Evolutionary conservation across 2,113 vertebrate genomes (phyloP).

Genomic region (Orthochromis indermauri): DNA sequence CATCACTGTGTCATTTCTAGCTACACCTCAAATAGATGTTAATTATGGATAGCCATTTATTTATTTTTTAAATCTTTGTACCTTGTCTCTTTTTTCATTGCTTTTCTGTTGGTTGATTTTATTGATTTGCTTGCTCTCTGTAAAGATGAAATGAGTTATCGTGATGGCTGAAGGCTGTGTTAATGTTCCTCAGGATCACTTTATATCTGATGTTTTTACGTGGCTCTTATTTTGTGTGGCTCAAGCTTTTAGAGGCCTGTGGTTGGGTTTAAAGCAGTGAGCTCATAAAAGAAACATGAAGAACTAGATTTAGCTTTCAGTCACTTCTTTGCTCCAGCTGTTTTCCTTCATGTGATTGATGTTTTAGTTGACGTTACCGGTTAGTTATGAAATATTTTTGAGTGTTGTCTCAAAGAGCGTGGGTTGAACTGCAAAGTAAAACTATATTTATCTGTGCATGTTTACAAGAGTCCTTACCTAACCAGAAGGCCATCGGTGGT

Average conservation of each 20-base stretch:
- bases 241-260: background rate
- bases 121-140: background rate
- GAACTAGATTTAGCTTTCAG: background rate
- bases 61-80: background rate
- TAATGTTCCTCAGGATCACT: background rate
- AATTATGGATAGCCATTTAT: background rate
- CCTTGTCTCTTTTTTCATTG: background rate
- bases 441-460: background rate
- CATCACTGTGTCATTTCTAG: background rate
- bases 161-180: background rate
- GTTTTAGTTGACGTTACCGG: background rate
- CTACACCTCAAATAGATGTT: background rate
- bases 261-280: slow-evolving; percentile 6
- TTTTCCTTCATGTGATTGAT: background rate
- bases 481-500: background rate
- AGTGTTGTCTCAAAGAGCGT: background rate
- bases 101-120: background rate
- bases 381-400: background rate
- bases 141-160: background rate
- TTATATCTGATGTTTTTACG: background rate
- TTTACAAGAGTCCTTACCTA: slow-evolving; percentile 31
- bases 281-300: slow-evolving; percentile 37
- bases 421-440: background rate
- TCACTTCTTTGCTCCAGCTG: background rate
- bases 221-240: background rate